Conservation (phyloP, 37 sponge, comb jelly and placozoan genomes). For the Spongilla lacustris region DNA sequence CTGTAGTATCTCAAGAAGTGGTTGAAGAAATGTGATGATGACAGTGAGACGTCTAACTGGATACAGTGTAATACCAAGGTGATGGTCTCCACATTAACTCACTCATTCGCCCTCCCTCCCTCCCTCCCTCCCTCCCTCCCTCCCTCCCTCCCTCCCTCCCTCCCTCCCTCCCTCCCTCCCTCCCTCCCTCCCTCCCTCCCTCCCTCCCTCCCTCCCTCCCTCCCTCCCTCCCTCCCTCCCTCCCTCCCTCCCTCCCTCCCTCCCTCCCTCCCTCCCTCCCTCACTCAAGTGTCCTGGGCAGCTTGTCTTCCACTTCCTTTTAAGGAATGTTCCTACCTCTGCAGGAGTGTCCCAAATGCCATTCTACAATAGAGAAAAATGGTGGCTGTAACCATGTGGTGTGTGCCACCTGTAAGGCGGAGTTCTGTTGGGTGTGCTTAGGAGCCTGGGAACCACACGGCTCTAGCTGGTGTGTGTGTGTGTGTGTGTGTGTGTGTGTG, state of each 20-base stretch:
- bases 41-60: conserved; percentile 95
- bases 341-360: conserved; percentile 93
- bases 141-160: no score
- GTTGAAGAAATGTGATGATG: conserved; percentile 95
- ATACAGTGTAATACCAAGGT: conserved; percentile 92
- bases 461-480: conserved; percentile 76
- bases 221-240: no score
- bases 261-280: no score
- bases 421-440: conserved; percentile 94
- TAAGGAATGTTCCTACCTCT: no score
- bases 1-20: conserved; percentile 68
- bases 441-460: conserved; percentile 95
- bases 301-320: no score
- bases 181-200: no score
- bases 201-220: no score
- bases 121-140: no score
- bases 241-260: no score
- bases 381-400: conserved; percentile 97
- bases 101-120: no score
- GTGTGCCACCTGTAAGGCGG: conserved; percentile 75
- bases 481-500: neutral
- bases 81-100: neutral
- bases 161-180: no score
- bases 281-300: no score
- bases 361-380: conserved; percentile 92